Evolutionary conservation across 2,888 invertebrate species (phyloP).

Genomic region (Isoperla grammatica): DNA sequence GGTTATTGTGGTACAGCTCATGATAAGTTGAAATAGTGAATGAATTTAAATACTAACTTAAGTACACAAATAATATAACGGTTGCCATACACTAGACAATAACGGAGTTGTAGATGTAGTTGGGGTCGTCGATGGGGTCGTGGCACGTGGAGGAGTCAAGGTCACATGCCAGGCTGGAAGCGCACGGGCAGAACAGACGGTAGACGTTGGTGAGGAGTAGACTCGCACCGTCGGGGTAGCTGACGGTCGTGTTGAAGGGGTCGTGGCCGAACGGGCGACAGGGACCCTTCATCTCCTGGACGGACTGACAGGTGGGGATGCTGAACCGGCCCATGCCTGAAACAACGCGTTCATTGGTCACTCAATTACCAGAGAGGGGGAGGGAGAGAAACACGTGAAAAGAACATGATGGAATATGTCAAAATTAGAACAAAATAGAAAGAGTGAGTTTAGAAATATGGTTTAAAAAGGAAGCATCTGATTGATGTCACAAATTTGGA

Average conservation of each 20-base stretch:
- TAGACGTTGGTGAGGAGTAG: conserved; percentile 6
- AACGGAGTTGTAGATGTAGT: conserved; percentile 6
- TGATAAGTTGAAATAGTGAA: too few relatives aligned
- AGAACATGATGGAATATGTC: too few relatives aligned
- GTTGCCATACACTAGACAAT: not conserved
- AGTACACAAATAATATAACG: too few relatives aligned
- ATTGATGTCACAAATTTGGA: too few relatives aligned
- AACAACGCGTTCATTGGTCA: not conserved
- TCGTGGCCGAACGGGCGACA: conserved; percentile 9
- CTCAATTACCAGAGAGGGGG: too few relatives aligned
- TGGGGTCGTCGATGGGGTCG: not conserved
- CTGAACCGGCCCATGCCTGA: conserved; percentile 21
- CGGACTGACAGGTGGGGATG: conserved; percentile 8
- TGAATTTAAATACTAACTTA: too few relatives aligned
- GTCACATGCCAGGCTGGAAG: conserved; percentile 15
- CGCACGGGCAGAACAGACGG: conserved; percentile 20
- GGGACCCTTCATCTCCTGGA: not conserved
- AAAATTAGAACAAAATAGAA: too few relatives aligned
- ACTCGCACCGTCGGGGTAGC: conserved; percentile 19
- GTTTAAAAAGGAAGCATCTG: too few relatives aligned
- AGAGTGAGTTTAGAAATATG: too few relatives aligned
- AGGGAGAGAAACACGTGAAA: too few relatives aligned
- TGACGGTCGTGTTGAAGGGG: conserved; percentile 13
- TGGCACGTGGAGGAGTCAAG: conserved; percentile 13
- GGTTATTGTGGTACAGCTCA: too few relatives aligned